These are phyloP conservation scores for Vanessa atalanta DNA, from an alignment of 1,140 invertebrate species.

Conservation along the genomic window DNA sequence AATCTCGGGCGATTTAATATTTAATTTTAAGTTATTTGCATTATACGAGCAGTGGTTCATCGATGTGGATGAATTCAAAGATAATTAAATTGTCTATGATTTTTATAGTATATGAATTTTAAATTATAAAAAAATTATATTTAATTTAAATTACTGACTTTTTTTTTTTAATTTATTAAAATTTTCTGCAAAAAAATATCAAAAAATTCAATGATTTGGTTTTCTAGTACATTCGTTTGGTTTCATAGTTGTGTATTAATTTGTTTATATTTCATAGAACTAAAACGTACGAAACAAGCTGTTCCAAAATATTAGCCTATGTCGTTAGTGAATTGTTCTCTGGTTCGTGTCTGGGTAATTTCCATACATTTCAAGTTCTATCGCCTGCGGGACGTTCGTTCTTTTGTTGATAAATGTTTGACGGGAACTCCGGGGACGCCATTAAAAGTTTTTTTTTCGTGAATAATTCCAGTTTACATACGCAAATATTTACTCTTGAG, in stretches of 20 bases:
- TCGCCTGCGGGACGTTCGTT: constrained; percentile 81
- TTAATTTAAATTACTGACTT: no score
- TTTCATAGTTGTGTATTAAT: neutral
- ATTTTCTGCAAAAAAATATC: no score
- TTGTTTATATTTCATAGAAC: neutral
- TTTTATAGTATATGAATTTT: neutral
- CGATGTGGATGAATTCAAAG: neutral
- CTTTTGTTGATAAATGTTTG: constrained; percentile 82
- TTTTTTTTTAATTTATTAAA: no score
- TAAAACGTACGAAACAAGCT: constrained; percentile 75
- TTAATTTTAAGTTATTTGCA: constrained; percentile 17
- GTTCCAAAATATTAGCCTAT: constrained; percentile 80
- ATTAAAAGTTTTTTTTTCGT: constrained; percentile 80
- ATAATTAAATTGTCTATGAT: neutral
- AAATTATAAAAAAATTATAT: neutral
- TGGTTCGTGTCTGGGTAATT: constrained; percentile 79
- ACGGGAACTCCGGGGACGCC: constrained; percentile 80
- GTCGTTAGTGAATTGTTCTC: constrained; percentile 81
- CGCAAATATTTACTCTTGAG: constrained; percentile 80
- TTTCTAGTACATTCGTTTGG: neutral
- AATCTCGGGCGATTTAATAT: constrained; percentile 26
- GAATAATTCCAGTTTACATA: constrained; percentile 81
- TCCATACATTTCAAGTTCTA: constrained; percentile 81
- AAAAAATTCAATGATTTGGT: neutral
- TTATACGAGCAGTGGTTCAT: neutral